phyloP scores from a whole-genome alignment of 2,888 invertebrate species.

The Plagiodera versicolora region DNA sequence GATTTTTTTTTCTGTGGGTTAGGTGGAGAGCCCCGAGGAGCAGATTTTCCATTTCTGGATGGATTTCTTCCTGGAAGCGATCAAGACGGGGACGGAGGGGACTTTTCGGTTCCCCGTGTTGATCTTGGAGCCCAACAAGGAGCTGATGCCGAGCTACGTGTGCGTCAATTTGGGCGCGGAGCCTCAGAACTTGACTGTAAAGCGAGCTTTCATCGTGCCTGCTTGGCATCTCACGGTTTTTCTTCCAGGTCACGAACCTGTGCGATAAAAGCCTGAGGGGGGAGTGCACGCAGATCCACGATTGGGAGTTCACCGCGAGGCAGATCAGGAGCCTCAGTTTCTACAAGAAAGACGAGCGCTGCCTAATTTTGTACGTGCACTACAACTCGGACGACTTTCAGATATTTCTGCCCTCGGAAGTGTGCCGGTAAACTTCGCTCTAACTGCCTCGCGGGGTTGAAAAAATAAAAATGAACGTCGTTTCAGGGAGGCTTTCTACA shows the following conservation, averaged over 20 bases:
- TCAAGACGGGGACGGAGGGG: constrained; percentile 76
- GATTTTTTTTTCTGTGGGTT: too few relatives aligned
- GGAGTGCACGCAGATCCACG: constrained; percentile 82
- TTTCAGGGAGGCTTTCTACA: constrained; percentile 72
- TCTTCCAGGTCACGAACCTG: constrained; percentile 62
- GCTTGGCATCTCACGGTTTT: constrained; percentile 3
- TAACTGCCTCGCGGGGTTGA: too few relatives aligned
- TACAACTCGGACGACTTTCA: constrained; percentile 99
- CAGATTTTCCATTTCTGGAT: constrained; percentile 94
- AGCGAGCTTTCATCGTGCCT: constrained; percentile 41
- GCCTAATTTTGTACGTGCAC: constrained; percentile 95
- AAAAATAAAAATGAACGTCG: not conserved
- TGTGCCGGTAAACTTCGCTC: constrained; percentile 60
- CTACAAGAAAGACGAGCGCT: constrained; percentile 94
- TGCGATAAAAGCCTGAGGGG: constrained; percentile 78
- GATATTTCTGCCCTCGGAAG: constrained; percentile 92
- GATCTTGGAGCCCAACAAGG: constrained; percentile 88
- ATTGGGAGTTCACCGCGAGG: constrained; percentile 91
- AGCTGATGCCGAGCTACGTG: constrained; percentile 93
- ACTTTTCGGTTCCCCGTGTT: constrained; percentile 89
- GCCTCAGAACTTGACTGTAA: constrained; percentile 86
- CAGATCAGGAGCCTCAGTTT: constrained; percentile 89
- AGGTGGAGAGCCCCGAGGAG: constrained; percentile 76
- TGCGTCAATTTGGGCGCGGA: constrained; percentile 95
- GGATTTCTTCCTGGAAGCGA: constrained; percentile 96